Conservation (phyloP, 1,140 invertebrate genomes). For the Protaetia brevitarsis region DNA sequence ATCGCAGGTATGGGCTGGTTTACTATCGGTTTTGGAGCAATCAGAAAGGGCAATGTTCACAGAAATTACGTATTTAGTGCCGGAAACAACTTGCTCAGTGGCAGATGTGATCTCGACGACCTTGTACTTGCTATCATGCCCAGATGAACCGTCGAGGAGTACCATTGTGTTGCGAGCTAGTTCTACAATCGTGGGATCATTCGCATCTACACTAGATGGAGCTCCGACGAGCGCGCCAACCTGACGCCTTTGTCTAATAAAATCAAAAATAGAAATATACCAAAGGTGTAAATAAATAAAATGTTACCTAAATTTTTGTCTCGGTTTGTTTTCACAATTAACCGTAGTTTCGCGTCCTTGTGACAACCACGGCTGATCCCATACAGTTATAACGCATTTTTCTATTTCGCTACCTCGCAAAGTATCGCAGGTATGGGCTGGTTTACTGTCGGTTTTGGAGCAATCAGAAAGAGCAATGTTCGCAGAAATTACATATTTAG, state of each 20-base stretch:
- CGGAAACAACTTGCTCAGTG: conserved; percentile 49
- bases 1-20: conserved; percentile 21
- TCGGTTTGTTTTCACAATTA: conserved; percentile 22
- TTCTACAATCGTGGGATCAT: conserved; percentile 45
- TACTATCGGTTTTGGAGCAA: conserved; percentile 25
- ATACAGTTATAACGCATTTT: conserved; percentile 47
- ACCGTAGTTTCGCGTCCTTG: conserved; percentile 25
- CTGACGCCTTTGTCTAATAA: conserved; percentile 23
- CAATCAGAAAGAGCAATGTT: conserved; percentile 43
- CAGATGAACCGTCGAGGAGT: conserved; percentile 26
- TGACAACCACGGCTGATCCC: conserved; percentile 49
- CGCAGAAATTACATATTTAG: conserved; percentile 50
- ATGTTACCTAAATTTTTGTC: conserved; percentile 1
- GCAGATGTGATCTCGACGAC: conserved; percentile 34
- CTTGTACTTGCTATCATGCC: conserved; percentile 32
- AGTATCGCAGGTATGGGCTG: conserved; percentile 19
- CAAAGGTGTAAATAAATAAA: background rate
- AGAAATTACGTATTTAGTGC: conserved; percentile 50
- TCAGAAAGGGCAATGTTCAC: conserved; percentile 44
- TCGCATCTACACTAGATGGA: conserved; percentile 16
- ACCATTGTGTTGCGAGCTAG: conserved; percentile 44
- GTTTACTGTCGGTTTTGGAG: conserved; percentile 19
- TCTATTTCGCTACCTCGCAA: conserved; percentile 42
- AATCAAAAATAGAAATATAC: background rate
- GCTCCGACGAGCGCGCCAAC: conserved; percentile 28